Base-by-base conservation (phyloP, 2,888 invertebrate species). In the Orgyia antiqua region DNA sequence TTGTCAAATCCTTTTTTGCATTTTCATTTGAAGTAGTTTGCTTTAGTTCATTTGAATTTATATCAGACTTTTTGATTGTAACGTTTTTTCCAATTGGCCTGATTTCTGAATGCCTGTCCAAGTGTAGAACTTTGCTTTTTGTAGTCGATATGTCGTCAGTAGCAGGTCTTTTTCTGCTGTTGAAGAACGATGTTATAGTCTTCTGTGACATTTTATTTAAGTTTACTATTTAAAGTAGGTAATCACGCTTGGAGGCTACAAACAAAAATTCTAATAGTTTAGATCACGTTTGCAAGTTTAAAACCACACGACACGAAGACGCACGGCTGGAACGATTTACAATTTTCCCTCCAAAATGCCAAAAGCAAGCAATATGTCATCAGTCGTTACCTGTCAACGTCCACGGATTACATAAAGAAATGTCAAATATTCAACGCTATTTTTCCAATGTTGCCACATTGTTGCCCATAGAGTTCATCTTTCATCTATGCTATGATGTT, bases 121-220 rank as follows among this genome's bases (percentile, higher is more conserved):
- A 48, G 39, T 77, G 72, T 24, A 73, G 58, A 36, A 78, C 47
- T 67, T 90, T 90, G 65, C 69, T 88, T 68, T 89, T 87, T 31
- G 83, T 64, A 71, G 82, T 67, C 60, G 74, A 52, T 56, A 79
- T 63, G 62, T 94, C 93, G 29, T 93, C 93, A 5, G 83, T 69
- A n/a, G 91, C 92, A 36, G 90, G 87, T 55, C 94, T 89, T 79
- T 94, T 94, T 61, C 94, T 89, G 56, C 90, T 91, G 67, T 89
- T 91, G 69, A 93, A 94, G 86, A 89, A 94, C 43, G 90, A 89
- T 40, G 92, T 91, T 36, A 94, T 89, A 29, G 92, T 91, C 53
- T 92, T 91, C 75, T 94, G 94, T 44, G 93, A 90, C 94, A 94
- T 94, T 8, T 7, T 51, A 18, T 17, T 5, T 26, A n/a, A 13